Base-by-base conservation (phyloP, 2,113 vertebrate species). In the Gila orcuttii region DNA sequence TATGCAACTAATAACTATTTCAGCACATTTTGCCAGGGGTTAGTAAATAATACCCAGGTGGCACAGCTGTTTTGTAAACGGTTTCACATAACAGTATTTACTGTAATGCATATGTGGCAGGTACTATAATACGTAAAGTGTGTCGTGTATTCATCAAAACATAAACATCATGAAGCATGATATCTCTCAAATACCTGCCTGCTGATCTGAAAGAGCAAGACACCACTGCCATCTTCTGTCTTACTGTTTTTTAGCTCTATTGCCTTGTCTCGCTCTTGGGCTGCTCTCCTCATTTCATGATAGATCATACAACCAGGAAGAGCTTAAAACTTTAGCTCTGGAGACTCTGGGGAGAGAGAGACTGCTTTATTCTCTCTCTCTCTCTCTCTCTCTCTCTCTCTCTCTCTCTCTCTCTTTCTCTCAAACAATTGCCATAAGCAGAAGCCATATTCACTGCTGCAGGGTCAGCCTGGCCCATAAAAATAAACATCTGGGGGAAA, bases 201-300 rank as follows among this genome's bases (percentile, higher is more conserved):
- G 69, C 28, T 86, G 28, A 81, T 85, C 86, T 83, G 25, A 86
- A 86, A 82, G 89, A 83, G 80, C 74, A 86, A 90, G 78, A 69
- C 89, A 88, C 85, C 89, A 90, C 85, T 90, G 90, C 89, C 89
- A 90, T 83, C 90, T 89, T 91, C 89, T 90, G 90, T 88, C 85
- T 50, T 25, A 2, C 68, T 75, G 64, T 64, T 82, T 85, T 89
- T 84, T 84, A 62, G 50, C 77, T 77, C 52, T 25, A 85, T 59
- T 79, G 62, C 76, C 75, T 76, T 6, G 2, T 23, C 28, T 84
- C 55, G 9, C 28, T 73, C 73, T 75, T 57, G 36, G 55, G 25
- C 45, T 79, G 39, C 42, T 42, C 60, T 69, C 25, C 17, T 69
- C 52, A 64, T 73, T 62, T 85, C 23, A 17, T 33, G 55, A 33